Evolutionary conservation across 2,113 vertebrate genomes (phyloP), one percentile per base, ranked within the genome.

Genomic region (Phoenicopterus ruber): DNA sequence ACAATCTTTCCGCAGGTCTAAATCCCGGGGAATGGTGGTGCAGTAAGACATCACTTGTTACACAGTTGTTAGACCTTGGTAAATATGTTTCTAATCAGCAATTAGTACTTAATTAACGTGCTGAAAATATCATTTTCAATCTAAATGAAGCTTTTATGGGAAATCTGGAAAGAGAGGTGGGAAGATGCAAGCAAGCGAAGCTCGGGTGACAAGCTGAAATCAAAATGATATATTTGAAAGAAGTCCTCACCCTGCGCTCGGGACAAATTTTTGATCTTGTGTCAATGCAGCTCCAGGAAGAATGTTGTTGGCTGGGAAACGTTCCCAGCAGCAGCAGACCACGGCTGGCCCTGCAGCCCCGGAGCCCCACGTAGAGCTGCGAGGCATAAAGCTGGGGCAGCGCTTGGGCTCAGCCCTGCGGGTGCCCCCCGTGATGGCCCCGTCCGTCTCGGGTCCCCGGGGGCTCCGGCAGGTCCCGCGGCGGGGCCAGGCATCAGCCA

Each of bases 61-160:
- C 93, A 54, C 15, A 92, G 96, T 77, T 96, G 87, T 70, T 94
- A 96, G 96, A 86, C 94, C 87, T 94, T 17, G 77, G 96, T 96
- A 96, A 98, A 97, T 97, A 95, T 88, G 96, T 97, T 98, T 97
- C 94, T 97, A 98, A 98, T 98, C 95, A 96, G 92, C 96, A 98
- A 98, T 98, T 98, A 98, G 97, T 95, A 81, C 92, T 97, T 97
- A 97, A 98, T 98, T 98, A 98, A 97, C 76, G 14, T 42, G 82
- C 93, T 95, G 96, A 93, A 96, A 98, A 97, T 98, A 98, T 97
- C 17, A 50, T 96, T 98, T 98, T 97, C 94, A 26, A 79, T 98
- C 96, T 97, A 98, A 97, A 96, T 88, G 95, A 97, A 70, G 74
- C 85, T 93, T 97, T 98, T 95, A 91, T 34, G 61, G 79, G 97